Evolutionary conservation across 2,797 vertebrate species (phyloP).

Genomic region (Rachycentron canadum): DNA sequence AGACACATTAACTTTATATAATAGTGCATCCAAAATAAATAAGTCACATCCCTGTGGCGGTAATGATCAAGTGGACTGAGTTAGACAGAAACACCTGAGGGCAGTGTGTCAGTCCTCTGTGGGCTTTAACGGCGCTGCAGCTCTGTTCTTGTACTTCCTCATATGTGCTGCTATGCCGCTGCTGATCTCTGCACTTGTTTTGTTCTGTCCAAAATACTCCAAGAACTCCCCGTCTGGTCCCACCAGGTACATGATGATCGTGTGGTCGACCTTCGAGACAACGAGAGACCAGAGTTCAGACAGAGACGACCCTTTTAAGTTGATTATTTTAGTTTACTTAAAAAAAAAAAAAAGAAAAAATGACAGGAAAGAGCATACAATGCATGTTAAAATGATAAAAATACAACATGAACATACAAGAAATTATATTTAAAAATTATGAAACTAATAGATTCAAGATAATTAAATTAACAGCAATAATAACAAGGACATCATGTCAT

Average conservation of each 20-base stretch:
- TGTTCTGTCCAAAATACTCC: conserved; percentile 97
- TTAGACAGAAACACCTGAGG: background rate
- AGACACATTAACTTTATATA: background rate
- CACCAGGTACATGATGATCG: conserved; percentile 98
- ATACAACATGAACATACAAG: too few species aligned
- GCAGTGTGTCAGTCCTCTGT: background rate
- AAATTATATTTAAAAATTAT: too few species aligned
- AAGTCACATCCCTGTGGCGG: background rate
- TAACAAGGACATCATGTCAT: too few species aligned
- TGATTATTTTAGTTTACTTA: too few species aligned
- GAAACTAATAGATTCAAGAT: too few species aligned
- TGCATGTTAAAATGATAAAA: too few species aligned
- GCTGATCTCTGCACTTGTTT: conserved; percentile 88
- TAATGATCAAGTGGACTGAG: background rate
- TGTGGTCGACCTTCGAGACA: conserved; percentile 95
- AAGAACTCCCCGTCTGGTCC: conserved; percentile 93
- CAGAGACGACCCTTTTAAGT: background rate
- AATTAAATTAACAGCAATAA: too few species aligned
- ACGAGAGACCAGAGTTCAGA: conserved; percentile 1
- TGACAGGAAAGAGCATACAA: too few species aligned
- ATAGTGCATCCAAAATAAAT: conserved; percentile 45
- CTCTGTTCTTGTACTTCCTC: conserved; percentile 84
- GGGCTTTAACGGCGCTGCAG: background rate
- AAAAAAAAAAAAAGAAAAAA: too few species aligned
- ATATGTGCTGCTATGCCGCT: conserved; percentile 90